phyloP scores from a whole-genome alignment of 2,113 vertebrate species.

The Craseonycteris thonglongyai region DNA sequence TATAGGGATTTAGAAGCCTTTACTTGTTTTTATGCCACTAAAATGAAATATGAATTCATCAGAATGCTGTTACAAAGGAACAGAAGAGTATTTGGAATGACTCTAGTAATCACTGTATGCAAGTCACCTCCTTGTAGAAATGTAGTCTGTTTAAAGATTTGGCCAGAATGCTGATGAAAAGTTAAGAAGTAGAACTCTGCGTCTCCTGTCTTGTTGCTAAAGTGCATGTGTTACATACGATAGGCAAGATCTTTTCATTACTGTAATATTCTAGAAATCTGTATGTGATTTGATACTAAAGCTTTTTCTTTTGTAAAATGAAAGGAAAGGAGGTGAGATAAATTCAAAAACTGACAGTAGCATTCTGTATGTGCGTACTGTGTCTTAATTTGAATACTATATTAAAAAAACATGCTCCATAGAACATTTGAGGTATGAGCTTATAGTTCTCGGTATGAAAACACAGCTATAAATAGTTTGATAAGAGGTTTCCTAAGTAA shows the following conservation, averaged over 20 bases:
- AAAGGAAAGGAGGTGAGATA: constrained; percentile 42
- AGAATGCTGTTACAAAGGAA: constrained; percentile 1
- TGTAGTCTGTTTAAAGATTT: not conserved
- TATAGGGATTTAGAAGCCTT: not conserved
- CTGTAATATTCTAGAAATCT: not conserved
- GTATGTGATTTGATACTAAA: constrained; percentile 8
- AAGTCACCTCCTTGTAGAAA: not conserved
- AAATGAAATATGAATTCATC: constrained; percentile 24
- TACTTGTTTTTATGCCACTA: constrained; percentile 17
- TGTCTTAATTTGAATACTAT: constrained; percentile 15
- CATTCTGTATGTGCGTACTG: constrained; percentile 31
- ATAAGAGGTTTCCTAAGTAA: not conserved
- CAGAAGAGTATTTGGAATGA: not conserved
- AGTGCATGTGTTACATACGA: not conserved
- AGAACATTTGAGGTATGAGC: constrained; percentile 22
- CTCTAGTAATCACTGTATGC: not conserved
- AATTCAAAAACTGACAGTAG: constrained; percentile 15
- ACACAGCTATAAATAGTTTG: not conserved
- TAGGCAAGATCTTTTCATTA: not conserved
- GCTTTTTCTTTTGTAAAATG: constrained; percentile 33
- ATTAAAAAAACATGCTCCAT: not conserved
- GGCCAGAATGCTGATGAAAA: not conserved
- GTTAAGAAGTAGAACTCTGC: not conserved
- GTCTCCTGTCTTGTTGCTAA: not conserved
- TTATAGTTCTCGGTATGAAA: constrained; percentile 43